These are phyloP conservation scores for Araneus ventricosus DNA, from an alignment of 1,140 invertebrate species.

Conservation along the genomic window DNA sequence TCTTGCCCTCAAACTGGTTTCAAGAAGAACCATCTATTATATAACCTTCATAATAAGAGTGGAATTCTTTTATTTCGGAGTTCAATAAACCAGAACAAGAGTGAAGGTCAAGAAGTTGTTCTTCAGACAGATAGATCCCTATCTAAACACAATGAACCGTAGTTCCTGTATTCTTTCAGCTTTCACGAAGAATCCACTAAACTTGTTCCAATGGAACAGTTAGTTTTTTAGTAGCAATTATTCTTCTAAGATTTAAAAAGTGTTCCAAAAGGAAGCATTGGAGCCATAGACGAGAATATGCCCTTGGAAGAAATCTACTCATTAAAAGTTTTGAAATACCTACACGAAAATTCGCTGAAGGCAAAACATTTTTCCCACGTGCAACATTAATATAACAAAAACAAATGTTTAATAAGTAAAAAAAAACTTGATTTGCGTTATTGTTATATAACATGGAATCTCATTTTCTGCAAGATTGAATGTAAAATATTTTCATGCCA, in stretches of 20 bases:
- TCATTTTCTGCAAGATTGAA: too few species aligned
- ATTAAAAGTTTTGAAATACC: too few species aligned
- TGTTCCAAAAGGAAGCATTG: not conserved
- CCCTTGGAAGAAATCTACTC: too few species aligned
- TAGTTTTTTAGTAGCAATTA: too few species aligned
- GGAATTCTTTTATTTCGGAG: constrained; percentile 20
- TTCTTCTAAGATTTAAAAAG: not conserved
- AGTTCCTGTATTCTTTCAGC: not conserved
- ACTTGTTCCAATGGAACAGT: not conserved
- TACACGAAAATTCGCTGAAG: too few species aligned
- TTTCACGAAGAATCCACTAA: not conserved
- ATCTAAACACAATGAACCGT: not conserved
- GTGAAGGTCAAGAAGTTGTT: constrained; percentile 2
- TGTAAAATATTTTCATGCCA: too few species aligned
- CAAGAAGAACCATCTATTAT: not conserved
- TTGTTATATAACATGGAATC: too few species aligned
- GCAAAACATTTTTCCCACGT: too few species aligned
- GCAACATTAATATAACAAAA: too few species aligned
- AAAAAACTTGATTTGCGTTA: too few species aligned
- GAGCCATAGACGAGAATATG: too few species aligned
- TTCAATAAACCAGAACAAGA: constrained; percentile 41
- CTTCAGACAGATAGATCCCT: constrained; percentile 6
- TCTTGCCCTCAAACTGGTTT: constrained; percentile 11
- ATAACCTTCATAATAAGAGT: not conserved
- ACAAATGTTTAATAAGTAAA: too few species aligned